Base-by-base conservation (phyloP, 1,140 invertebrate genomes). In the Zaprionus davidi region DNA sequence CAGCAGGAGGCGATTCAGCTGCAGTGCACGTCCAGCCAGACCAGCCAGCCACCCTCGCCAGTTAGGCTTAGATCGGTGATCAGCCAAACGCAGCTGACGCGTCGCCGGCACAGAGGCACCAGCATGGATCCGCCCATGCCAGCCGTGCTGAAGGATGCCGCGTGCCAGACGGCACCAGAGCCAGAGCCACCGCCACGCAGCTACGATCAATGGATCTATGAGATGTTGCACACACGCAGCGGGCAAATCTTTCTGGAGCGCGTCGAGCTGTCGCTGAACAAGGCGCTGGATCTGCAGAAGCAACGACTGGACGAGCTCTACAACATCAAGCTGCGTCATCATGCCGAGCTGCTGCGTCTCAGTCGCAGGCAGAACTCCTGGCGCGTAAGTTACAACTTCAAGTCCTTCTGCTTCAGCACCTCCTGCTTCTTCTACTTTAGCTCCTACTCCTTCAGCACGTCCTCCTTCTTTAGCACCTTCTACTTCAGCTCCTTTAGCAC, bases 131-230 rank as follows among this genome's bases (percentile, higher is more conserved):
- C 41, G 6, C 38, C 9, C 9, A 3, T 15, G n/a, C 22, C 15
- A 38, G 17, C 12, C 1, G 15, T n/a, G 9, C 22, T 11, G 1
- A 17, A n/a, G 9, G 31, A 60, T 24, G 63, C 15, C n/a, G 49
- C 31, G 9, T 55, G 44, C 20, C 65, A 69, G 26, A 65, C 64
- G 12, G 22, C 24, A 3, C 38, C 41, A 5, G 44, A 36, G 12
- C n/a, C 15, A n/a, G 24, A 38, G 13, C 2, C 31, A 17, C 13
- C 13, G 3, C 20, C 28, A 5, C 64, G 63, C 28, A 78, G 44
- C 44, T 92, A 92, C 53, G 71, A 78, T 0, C 62, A 90, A 15
- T 92, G 92, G 92, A 79, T 92, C 20, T 38, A 79, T 11, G 92
- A 92, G 59, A 91, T 92, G 92, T 73, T 87, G 4, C 76, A 82